Evolutionary conservation across 2,888 invertebrate genomes (phyloP).

Genomic region (Lithosia quadra): DNA sequence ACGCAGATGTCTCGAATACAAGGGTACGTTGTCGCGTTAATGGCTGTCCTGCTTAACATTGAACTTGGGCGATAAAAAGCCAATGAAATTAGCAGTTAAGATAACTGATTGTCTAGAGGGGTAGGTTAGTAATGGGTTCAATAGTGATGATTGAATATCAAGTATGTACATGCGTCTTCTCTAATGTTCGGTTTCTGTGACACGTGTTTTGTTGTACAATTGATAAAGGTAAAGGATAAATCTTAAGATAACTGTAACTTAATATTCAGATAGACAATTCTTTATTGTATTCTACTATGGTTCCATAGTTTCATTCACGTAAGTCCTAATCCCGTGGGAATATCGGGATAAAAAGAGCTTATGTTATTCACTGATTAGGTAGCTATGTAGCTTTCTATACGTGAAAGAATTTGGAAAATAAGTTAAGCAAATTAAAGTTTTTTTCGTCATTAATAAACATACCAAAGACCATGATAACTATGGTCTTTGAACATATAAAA

Average conservation of each 20-base stretch:
- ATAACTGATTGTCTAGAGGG: conserved; percentile 67
- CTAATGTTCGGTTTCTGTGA: not conserved
- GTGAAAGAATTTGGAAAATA: no score
- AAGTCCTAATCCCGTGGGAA: no score
- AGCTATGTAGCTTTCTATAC: no score
- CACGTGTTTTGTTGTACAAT: not conserved
- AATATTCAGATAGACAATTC: not conserved
- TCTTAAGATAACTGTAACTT: not conserved
- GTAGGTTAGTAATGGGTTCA: conserved; percentile 70
- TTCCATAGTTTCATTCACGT: not conserved
- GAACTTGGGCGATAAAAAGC: conserved; percentile 82
- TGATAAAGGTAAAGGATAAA: not conserved
- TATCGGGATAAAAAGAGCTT: no score
- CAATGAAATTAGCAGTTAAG: conserved; percentile 83
- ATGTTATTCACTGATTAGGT: no score
- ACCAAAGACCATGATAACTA: no score
- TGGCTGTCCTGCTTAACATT: conserved; percentile 72
- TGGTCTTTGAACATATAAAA: no score
- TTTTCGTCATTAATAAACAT: not conserved
- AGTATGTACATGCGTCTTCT: conserved; percentile 21
- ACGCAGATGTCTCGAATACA: conserved; percentile 76
- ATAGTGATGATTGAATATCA: conserved; percentile 46
- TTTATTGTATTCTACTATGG: not conserved
- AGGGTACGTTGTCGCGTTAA: conserved; percentile 70
- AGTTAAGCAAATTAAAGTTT: no score